Evolutionary conservation across 2,797 vertebrate genomes (phyloP), one percentile per base, ranked within the genome.

Genomic region (Rhincodon typus): DNA sequence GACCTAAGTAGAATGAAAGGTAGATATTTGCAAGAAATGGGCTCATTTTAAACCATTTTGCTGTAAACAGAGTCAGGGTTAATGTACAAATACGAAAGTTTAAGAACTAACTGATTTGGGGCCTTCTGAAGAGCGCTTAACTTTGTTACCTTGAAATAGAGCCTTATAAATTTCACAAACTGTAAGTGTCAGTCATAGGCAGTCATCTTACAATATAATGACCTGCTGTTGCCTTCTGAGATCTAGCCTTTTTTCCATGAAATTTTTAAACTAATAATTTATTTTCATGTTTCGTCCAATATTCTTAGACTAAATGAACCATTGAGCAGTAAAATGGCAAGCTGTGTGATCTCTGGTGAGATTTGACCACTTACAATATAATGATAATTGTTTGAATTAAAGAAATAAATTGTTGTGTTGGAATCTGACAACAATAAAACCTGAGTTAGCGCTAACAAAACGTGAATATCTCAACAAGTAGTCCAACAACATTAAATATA

Each of bases 11-110:
- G 46, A 7, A 77, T 74, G 19, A 0, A 94, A 70, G 50, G 46
- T 30, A 5, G 3, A 50, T 69, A 70, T 72, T 70, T 94, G 67
- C 19, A 72, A 72, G 70, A 53, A 95, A 95, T 95, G 5, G 74
- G 94, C 13, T 34, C 46, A 70, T n/a, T 95, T 95, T 95, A 57
- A 95, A 53, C 50, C 70, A 53, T 72, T 72, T 94, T 94, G 46
- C 70, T n/a, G 23, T 46, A 34, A 94, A 34, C 27, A 46, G 46
- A 94, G 53, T 50, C 70, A 53, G 27, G 70, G 7, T 94, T 77
- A 27, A 42, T 69, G 19, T 38, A 93, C n/a, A 69, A 93, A 67
- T 38, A 38, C 66, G 67, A 62, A 19, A 93, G 62, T 93, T 7
- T 38, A 93, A 93, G 62, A 67, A 93, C 34, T 38, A 38, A 5